A percentile compares a stretch with the other conserved stretches of the same genome.
Evolutionary conservation across 2,113 vertebrate species (phyloP).

Genomic region (Ciconia boyciana): DNA sequence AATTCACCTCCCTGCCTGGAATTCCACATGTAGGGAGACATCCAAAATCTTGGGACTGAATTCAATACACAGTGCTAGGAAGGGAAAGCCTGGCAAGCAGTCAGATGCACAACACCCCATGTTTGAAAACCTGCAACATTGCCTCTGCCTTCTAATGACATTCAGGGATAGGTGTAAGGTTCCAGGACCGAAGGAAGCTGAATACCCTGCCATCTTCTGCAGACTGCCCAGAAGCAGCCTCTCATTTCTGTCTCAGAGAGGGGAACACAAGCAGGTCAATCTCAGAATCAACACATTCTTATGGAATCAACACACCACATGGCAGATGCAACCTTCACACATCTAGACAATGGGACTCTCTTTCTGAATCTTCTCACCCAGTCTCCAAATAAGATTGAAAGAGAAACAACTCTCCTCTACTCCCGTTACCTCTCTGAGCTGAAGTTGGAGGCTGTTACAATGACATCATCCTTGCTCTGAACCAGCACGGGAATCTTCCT

Average conservation of each 20-base stretch:
- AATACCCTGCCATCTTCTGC: neutral
- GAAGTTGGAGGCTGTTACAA: slow-evolving; percentile 98
- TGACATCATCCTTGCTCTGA: slow-evolving; percentile 97
- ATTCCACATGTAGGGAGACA: neutral
- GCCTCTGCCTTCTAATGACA: neutral
- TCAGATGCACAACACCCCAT: neutral
- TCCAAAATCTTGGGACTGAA: slow-evolving; percentile 19
- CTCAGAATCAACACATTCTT: slow-evolving; percentile 7
- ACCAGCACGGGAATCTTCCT: slow-evolving; percentile 98
- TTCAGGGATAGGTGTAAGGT: neutral
- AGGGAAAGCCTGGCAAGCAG: slow-evolving; percentile 19
- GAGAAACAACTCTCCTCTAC: slow-evolving; percentile 12
- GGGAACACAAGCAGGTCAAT: neutral
- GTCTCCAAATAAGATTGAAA: slow-evolving; percentile 24
- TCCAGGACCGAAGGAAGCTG: neutral
- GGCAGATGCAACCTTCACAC: slow-evolving; percentile 40
- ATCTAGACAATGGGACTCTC: slow-evolving; percentile 17
- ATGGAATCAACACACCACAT: slow-evolving; percentile 20
- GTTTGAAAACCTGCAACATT: neutral
- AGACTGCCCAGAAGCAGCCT: slow-evolving; percentile 11
- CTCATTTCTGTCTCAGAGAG: slow-evolving; percentile 14
- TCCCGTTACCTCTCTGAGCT: slow-evolving; percentile 91
- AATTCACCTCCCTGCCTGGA: neutral
- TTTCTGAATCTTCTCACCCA: slow-evolving; percentile 21
- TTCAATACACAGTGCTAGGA: neutral